These are phyloP conservation scores for Stegophylla sp. DNA, from an alignment of 2,888 invertebrate species.

Conservation along the genomic window DNA sequence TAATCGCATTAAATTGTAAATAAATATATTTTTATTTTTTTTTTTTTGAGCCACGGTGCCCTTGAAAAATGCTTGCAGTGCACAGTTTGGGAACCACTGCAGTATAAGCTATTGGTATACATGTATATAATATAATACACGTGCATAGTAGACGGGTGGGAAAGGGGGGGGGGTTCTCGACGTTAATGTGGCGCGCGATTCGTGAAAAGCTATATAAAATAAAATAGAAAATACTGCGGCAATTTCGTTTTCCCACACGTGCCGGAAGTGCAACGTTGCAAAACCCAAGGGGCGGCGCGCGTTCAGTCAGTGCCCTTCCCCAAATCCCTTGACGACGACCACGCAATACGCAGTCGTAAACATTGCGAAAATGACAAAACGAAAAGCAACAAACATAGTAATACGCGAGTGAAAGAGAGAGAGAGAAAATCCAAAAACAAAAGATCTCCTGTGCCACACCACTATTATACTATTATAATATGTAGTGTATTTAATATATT, in stretches of 20 bases:
- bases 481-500: no score
- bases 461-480: no score
- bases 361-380: conserved; percentile 40
- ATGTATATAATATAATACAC: no score
- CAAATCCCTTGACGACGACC: conserved; percentile 25
- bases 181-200: neutral
- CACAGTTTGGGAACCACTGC: no score
- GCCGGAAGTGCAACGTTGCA: conserved; percentile 38
- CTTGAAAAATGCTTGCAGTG: no score
- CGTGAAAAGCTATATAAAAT: neutral
- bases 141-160: no score
- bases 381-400: conserved; percentile 7
- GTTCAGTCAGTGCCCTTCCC: neutral
- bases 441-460: neutral
- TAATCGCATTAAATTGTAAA: no score
- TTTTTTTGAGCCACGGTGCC: no score
- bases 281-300: conserved; percentile 2
- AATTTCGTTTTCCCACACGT: conserved; percentile 24
- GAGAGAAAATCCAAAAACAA: conserved; percentile 7
- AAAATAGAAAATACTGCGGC: neutral
- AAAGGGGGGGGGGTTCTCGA: neutral
- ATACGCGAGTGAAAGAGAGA: neutral
- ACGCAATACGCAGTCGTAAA: conserved; percentile 9
- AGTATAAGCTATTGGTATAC: no score
- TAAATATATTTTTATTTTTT: no score